Conservation (phyloP, 2,797 vertebrate species). For the Lacerta bilineata region DNA sequence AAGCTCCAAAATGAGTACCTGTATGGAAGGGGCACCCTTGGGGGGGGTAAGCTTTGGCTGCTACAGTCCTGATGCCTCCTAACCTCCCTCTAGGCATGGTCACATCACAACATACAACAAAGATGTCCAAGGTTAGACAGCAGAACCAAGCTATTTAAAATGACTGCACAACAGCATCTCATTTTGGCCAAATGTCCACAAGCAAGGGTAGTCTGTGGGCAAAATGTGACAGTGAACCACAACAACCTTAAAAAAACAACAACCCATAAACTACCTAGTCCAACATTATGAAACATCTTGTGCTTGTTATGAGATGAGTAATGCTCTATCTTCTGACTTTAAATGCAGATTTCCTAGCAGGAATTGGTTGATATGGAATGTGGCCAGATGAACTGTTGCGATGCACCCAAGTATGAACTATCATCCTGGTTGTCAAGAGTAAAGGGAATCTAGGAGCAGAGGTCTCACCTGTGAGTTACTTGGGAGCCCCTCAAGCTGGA, state of each 20-base stretch:
- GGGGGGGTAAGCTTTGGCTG: neutral
- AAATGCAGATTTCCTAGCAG: neutral
- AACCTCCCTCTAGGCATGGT: neutral
- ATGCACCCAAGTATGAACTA: neutral
- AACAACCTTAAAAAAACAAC: neutral
- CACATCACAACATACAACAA: neutral
- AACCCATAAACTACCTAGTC: neutral
- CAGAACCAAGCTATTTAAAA: neutral
- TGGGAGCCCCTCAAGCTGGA: conserved; percentile 93
- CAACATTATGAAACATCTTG: neutral
- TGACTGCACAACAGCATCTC: neutral
- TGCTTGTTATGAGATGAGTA: neutral
- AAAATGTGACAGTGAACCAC: neutral
- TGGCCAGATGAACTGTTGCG: neutral
- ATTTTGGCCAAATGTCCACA: neutral
- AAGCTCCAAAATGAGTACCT: neutral
- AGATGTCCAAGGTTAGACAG: neutral
- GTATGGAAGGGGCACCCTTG: neutral
- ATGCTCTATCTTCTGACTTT: neutral
- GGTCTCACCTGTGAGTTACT: conserved; percentile 91
- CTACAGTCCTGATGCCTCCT: neutral
- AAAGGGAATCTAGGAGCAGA: fast-evolving
- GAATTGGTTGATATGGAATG: neutral
- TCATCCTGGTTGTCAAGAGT: neutral
- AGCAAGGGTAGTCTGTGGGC: neutral